Evolutionary conservation across 2,113 vertebrate genomes (phyloP), one percentile per base, ranked within the genome.

Genomic region (Platycercus adscitus): DNA sequence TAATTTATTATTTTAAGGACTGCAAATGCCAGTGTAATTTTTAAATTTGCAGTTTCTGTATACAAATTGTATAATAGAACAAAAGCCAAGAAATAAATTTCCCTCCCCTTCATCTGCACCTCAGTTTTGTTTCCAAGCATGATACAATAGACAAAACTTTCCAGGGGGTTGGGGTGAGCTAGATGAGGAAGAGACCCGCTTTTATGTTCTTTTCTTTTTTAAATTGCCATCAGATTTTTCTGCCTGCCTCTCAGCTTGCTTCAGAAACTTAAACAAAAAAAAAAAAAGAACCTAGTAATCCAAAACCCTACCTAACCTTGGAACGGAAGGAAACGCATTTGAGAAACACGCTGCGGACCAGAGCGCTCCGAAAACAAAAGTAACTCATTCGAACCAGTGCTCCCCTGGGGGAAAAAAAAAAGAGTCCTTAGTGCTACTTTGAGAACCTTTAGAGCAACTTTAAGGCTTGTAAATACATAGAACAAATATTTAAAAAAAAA

Each of bases 1-100:
- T 99, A 99, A 99, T 99, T 99, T 99, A 99, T 99, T 99, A 98
- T 99, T 99, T 99, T 99, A 99, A 98, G 98, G 98, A 99, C 99
- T 99, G 98, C 99, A 99, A 98, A 99, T 98, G 98, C 95, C 98
- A 98, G 99, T 98, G 98, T 99, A 98, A 99, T 99, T 99, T 99
- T 99, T 98, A 98, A 98, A 98, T 99, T 99, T 99, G 99, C 99
- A 99, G 99, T 99, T 98, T 98, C 98, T 99, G 98, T 98, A 98
- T 98, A 98, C 97, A 98, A 98, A 98, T 97, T 98, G 98, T 98
- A 98, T 98, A 95, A 98, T 98, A 98, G 98, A 96, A 97, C 95
- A 94, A 98, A 98, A 98, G 98, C 98, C 98, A 96, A 98, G 94
- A 98, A 98, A 98, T 98, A 97, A 98, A 98, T 96, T 97, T 97